A percentile compares a stretch with the other conserved stretches of the same genome.
Conservation (phyloP, 2,797 vertebrate genomes). For the Diplodus puntazzo region DNA sequence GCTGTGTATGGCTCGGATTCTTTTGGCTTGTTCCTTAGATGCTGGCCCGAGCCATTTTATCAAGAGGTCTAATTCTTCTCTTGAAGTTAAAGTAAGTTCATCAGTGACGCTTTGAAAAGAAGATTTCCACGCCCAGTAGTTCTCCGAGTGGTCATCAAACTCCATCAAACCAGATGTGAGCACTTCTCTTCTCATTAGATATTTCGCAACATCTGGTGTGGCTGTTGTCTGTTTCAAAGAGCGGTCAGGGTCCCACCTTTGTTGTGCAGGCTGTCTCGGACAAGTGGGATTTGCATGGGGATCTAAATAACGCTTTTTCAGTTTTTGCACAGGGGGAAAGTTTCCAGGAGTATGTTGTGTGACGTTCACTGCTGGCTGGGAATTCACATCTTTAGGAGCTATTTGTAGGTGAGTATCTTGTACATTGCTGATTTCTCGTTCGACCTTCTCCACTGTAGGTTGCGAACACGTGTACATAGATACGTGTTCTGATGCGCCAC, state of each 20-base stretch:
- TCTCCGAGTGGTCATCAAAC: slow-evolving; percentile 6
- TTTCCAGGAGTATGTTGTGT: too few species aligned
- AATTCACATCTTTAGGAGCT: too few species aligned
- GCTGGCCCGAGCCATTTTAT: slow-evolving; percentile 24
- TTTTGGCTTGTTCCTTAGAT: slow-evolving; percentile 25
- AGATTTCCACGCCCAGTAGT: neutral
- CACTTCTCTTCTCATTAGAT: too few species aligned
- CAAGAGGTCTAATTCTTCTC: slow-evolving; percentile 20
- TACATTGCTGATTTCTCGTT: neutral
- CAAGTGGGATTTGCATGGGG: too few species aligned
- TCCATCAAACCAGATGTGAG: too few species aligned
- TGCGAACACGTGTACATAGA: neutral
- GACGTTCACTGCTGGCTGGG: too few species aligned
- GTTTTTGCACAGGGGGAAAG: too few species aligned
- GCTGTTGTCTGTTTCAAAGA: too few species aligned
- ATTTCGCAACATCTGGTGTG: too few species aligned
- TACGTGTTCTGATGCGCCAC: neutral
- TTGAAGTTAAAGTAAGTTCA: neutral
- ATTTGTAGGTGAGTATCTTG: neutral
- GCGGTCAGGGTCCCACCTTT: too few species aligned
- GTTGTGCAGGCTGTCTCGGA: too few species aligned
- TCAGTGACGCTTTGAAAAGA: slow-evolving; percentile 1
- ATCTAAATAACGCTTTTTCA: too few species aligned
- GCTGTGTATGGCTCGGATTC: slow-evolving; percentile 15
- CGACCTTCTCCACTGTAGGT: neutral